Evolutionary conservation across 2,113 vertebrate genomes (phyloP).

Genomic region (Elephantulus edwardii): DNA sequence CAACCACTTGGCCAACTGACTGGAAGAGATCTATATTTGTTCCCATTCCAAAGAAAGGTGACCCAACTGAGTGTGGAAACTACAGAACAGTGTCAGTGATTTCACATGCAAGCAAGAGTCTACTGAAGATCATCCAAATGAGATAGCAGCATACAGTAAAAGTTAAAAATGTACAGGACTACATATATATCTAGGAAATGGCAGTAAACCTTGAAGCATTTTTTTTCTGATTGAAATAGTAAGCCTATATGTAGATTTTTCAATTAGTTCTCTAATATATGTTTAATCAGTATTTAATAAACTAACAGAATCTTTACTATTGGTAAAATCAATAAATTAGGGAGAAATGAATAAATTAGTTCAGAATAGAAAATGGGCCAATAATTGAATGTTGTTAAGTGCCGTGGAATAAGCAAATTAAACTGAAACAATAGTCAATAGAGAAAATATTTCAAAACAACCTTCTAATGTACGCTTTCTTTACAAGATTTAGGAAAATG

Average conservation of each 20-base stretch:
- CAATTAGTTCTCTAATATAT: neutral
- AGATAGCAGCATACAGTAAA: neutral
- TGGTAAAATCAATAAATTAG: conserved; percentile 21
- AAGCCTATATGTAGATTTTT: neutral
- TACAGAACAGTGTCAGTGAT: no score
- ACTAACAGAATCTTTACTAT: conserved; percentile 13
- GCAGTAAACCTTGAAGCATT: neutral
- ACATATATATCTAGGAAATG: neutral
- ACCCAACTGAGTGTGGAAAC: no score
- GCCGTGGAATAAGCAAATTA: conserved; percentile 28
- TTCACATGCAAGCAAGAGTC: no score
- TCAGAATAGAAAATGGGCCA: conserved; percentile 42
- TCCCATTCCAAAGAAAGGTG: no score
- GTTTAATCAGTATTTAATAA: conserved; percentile 29
- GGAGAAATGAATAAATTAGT: conserved; percentile 23
- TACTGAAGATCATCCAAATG: no score
- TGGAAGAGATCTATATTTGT: no score
- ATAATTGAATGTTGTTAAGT: no score
- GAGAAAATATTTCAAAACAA: conserved; percentile 39
- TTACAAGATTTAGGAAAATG: conserved; percentile 47
- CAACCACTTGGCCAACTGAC: no score
- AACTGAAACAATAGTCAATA: conserved; percentile 30
- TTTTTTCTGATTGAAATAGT: conserved; percentile 36
- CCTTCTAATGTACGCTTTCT: conserved; percentile 21
- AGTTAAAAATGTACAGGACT: conserved; percentile 33